phyloP scores from a whole-genome alignment of 2,797 vertebrate genomes.

The Poeciliopsis turneri region DNA sequence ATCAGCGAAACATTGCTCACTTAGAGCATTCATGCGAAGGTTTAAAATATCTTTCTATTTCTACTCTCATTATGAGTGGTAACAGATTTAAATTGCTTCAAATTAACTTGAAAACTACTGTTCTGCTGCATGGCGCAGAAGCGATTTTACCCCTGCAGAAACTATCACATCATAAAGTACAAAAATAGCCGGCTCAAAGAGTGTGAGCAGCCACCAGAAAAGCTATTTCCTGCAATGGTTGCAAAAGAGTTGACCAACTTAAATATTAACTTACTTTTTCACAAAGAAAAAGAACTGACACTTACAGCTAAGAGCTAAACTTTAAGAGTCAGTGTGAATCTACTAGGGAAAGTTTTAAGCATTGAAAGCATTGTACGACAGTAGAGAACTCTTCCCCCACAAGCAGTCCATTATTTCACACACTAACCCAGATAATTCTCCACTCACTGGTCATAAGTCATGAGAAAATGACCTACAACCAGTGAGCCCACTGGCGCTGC shows the following conservation, averaged over 20 bases:
- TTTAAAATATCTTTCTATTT: background rate
- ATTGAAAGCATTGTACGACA: background rate
- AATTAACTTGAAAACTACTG: background rate
- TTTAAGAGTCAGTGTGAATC: background rate
- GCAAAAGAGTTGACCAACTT: background rate
- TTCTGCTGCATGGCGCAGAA: background rate
- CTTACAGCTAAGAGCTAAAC: background rate
- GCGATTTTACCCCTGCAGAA: background rate
- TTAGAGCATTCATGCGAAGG: background rate
- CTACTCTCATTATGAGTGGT: background rate
- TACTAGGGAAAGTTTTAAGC: background rate
- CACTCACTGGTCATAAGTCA: conserved; percentile 1
- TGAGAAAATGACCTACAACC: background rate
- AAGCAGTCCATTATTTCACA: conserved; percentile 7
- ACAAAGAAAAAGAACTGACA: background rate
- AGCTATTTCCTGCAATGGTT: background rate
- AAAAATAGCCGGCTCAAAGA: background rate
- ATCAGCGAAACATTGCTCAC: background rate
- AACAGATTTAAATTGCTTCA: background rate
- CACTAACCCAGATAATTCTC: conserved; percentile 1
- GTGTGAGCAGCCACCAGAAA: background rate
- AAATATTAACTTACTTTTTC: background rate
- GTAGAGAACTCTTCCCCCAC: background rate
- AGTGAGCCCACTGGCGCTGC: background rate
- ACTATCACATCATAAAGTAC: background rate